Conservation (phyloP, 2,797 vertebrate genomes). For the Ctenochaetus hawaiiensis region DNA sequence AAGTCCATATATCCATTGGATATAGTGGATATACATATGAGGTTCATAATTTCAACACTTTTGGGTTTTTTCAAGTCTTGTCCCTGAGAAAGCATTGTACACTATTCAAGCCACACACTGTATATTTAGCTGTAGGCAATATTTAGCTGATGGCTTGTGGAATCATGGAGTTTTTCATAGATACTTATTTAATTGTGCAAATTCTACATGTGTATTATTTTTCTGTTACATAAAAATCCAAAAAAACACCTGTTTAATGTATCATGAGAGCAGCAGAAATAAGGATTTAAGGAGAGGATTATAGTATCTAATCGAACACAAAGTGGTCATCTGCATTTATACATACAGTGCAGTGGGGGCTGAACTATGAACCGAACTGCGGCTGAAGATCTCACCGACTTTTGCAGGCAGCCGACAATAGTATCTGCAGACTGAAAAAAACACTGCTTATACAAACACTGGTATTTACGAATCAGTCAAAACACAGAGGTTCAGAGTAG, state of each 20-base stretch:
- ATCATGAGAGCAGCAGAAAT: slow-evolving; percentile 42
- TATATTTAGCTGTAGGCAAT: neutral
- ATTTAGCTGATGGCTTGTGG: slow-evolving; percentile 12
- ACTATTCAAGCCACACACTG: slow-evolving; percentile 1
- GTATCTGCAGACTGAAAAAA: neutral
- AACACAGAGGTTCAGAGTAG: neutral
- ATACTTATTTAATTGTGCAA: slow-evolving; percentile 11
- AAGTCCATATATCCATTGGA: neutral
- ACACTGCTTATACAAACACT: neutral
- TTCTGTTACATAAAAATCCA: slow-evolving; percentile 18
- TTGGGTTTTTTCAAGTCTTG: slow-evolving; percentile 6
- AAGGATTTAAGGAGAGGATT: slow-evolving; percentile 23
- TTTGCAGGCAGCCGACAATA: neutral
- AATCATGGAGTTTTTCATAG: slow-evolving; percentile 1
- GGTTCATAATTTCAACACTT: neutral
- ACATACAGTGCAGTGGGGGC: neutral
- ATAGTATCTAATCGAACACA: slow-evolving; percentile 13
- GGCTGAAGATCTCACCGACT: neutral
- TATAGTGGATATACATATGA: neutral
- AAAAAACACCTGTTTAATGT: slow-evolving; percentile 31
- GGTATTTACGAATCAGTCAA: neutral
- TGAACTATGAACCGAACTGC: neutral
- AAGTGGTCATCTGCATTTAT: neutral
- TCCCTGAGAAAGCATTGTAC: slow-evolving; percentile 10
- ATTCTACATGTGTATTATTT: slow-evolving; percentile 34